Evolutionary conservation across 2,888 invertebrate species (phyloP).

Genomic region (Glaucopsyche alexis): DNA sequence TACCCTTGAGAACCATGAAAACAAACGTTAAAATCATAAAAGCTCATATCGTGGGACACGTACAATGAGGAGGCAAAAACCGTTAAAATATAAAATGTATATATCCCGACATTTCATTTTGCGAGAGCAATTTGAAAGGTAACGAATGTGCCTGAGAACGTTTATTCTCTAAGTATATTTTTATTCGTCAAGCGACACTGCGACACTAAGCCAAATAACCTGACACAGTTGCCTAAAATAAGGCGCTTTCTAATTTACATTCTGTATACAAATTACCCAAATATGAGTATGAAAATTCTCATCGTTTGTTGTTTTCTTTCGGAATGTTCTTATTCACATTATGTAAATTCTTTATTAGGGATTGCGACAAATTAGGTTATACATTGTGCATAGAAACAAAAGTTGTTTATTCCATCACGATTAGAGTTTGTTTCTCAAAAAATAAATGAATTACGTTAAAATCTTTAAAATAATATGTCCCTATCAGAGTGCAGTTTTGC

Average conservation of each 20-base stretch:
- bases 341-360: constrained; percentile 71
- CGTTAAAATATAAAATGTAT: constrained; percentile 36
- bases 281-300: constrained; percentile 75
- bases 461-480: not conserved
- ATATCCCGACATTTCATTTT: constrained; percentile 50
- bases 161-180: constrained; percentile 58
- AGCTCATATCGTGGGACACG: not conserved
- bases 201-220: constrained; percentile 71
- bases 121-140: constrained; percentile 51
- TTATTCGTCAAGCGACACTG: constrained; percentile 57
- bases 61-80: constrained; percentile 30
- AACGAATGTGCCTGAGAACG: constrained; percentile 56
- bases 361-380: constrained; percentile 66
- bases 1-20: not conserved
- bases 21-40: constrained; percentile 18
- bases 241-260: constrained; percentile 77
- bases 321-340: constrained; percentile 67
- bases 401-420: not conserved
- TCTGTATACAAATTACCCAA: constrained; percentile 76
- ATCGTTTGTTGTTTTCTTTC: constrained; percentile 70
- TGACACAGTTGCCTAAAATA: constrained; percentile 69
- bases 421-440: not conserved
- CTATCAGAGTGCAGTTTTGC: not conserved
- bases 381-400: constrained; percentile 12
- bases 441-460: not conserved